Base-by-base conservation (phyloP, 2,888 invertebrate genomes). In the Crematogaster levior region DNA sequence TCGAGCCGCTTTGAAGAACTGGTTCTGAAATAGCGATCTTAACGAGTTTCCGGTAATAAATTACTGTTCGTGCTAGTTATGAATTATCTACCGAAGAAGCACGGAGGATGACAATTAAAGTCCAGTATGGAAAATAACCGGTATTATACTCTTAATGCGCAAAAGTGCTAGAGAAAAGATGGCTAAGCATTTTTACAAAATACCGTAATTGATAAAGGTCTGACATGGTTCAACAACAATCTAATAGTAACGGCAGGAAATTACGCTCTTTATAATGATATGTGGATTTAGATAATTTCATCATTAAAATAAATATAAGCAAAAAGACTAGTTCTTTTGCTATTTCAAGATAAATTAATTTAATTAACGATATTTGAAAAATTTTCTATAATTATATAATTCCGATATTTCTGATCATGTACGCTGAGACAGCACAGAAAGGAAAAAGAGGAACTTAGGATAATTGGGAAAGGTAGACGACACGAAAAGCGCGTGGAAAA, bases 21-120 rank as follows among this genome's bases (percentile, higher is more conserved):
- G 77, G 77, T 79, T 79, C 40, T 56, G 77, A 68, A 77, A 21
- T 56, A 79, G 77, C 68, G 68, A 79, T 79, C 68, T 79, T 79
- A 79, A 79, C 53, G 68, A 77, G 77, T 34, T 79, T 79, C 77
- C 77, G 77, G 77, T 30, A 68, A 79, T 79, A 79, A 79, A 79
- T 79, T 79, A 79, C 43, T 34, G 56, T 58, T 79, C 77, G 56
- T 79, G 56, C 43, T 4, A 34, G 56, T 56, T 79, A 77, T 77
- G 68, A 79, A 79, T 79, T 79, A 79, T 68, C 43, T 56, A 24
- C 12, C 48, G 43, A 77, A 30, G 77, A 53, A 56, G 70, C 68
- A 79, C 43, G 30, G 53, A 43, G 56, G 56, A 77, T 68, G 68
- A 77, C 77, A 77, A 77, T 77, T 77, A 77, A 77, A 77, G 43